Percentiles rank a stretch among this genome's conserved stretches.
Evolutionary conservation across 1,140 invertebrate genomes (phyloP).

Genomic region (Drosophila nikananu): DNA sequence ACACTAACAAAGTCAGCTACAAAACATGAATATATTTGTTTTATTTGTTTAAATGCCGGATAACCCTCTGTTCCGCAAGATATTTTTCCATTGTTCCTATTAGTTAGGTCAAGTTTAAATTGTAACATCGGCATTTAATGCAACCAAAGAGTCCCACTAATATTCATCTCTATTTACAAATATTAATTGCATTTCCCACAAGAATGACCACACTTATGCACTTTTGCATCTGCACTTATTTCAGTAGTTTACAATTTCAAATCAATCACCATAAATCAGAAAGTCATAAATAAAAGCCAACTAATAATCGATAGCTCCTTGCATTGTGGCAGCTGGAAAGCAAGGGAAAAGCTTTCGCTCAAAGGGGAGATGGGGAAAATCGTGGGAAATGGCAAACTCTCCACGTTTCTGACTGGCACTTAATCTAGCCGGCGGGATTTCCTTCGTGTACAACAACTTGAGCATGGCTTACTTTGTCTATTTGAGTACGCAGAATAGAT

Average conservation of each 20-base stretch:
- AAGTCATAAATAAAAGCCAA: slow-evolving; percentile 41
- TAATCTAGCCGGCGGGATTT: slow-evolving; percentile 73
- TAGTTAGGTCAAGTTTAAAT: background rate
- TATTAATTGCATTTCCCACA: slow-evolving; percentile 4
- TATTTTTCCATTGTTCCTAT: background rate
- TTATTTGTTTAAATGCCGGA: background rate
- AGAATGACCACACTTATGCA: slow-evolving; percentile 7
- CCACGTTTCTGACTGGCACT: slow-evolving; percentile 42
- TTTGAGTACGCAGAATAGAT: slow-evolving; percentile 69
- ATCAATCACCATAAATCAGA: slow-evolving; percentile 29
- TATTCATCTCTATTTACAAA: background rate
- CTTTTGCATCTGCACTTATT: slow-evolving; percentile 20
- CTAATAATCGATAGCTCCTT: slow-evolving; percentile 18
- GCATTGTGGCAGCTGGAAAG: background rate
- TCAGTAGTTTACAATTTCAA: slow-evolving; percentile 22
- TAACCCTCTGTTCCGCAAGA: background rate
- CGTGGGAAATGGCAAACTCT: background rate
- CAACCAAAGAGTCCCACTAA: background rate
- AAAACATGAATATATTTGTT: background rate
- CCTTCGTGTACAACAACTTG: slow-evolving; percentile 73
- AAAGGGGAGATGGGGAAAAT: background rate
- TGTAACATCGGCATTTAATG: too few species aligned
- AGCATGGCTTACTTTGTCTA: slow-evolving; percentile 70
- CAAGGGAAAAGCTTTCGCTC: background rate
- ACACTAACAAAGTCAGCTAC: background rate